Conservation (phyloP, 2,113 vertebrate genomes). For the Neodontobutis hainanensis region DNA sequence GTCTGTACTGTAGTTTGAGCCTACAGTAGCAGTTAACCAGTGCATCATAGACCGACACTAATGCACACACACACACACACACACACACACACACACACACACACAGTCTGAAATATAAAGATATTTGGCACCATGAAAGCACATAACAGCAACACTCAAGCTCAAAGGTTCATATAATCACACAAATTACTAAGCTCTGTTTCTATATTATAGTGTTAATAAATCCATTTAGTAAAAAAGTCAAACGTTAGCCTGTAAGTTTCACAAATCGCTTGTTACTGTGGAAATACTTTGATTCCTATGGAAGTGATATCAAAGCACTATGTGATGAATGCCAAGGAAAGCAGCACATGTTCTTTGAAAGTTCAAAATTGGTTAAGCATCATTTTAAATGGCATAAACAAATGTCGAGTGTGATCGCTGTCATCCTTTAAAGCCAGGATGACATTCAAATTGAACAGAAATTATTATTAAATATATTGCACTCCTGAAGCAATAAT, state of each 20-base stretch:
- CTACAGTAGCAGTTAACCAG: slow-evolving; percentile 35
- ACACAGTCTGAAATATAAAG: slow-evolving; percentile 43
- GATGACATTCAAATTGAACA: slow-evolving; percentile 20
- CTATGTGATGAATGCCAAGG: slow-evolving; percentile 24
- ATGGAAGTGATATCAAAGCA: slow-evolving; percentile 4
- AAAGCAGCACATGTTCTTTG: slow-evolving; percentile 39
- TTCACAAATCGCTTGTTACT: not conserved
- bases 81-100: slow-evolving; percentile 5
- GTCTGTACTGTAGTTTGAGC: slow-evolving; percentile 37
- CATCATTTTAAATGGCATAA: slow-evolving; percentile 49
- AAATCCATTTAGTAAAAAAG: slow-evolving; percentile 38
- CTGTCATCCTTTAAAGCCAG: slow-evolving; percentile 43
- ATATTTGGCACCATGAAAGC: slow-evolving; percentile 76
- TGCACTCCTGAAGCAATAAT: slow-evolving; percentile 57
- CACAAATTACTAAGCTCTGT: slow-evolving; percentile 40
- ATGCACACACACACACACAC: slow-evolving; percentile 7
- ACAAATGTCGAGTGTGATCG: slow-evolving; percentile 42
- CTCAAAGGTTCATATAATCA: slow-evolving; percentile 48
- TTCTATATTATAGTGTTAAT: slow-evolving; percentile 31
- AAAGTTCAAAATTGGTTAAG: slow-evolving; percentile 26
- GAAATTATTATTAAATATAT: slow-evolving; percentile 44
- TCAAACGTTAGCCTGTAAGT: slow-evolving; percentile 5
- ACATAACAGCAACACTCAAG: slow-evolving; percentile 58
- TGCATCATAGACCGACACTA: slow-evolving; percentile 38
- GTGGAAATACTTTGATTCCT: slow-evolving; percentile 3